phyloP scores from a whole-genome alignment of 1,140 invertebrate species.

The Drosophila persimilis region DNA sequence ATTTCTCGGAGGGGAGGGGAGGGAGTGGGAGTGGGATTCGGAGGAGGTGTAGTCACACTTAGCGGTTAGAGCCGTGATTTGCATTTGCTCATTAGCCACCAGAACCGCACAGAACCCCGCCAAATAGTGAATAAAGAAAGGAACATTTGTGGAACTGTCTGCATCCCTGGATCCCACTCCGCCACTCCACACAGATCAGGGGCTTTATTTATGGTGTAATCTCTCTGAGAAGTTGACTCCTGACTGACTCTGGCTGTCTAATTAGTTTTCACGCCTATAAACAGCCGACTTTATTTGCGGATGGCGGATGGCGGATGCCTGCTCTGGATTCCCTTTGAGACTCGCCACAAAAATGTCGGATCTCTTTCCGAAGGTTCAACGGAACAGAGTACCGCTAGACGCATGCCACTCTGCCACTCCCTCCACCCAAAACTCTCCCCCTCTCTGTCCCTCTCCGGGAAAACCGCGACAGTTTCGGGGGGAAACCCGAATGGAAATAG shows the following conservation, averaged over 20 bases:
- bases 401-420: no score
- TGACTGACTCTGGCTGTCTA: slow-evolving; percentile 59
- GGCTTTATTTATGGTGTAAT: slow-evolving; percentile 68
- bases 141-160: background rate
- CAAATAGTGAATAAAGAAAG: background rate
- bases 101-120: slow-evolving; percentile 7
- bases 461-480: slow-evolving; percentile 49
- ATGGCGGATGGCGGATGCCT: slow-evolving; percentile 41
- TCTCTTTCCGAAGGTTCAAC: slow-evolving; percentile 53
- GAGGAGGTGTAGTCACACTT: slow-evolving; percentile 25
- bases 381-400: slow-evolving; percentile 60
- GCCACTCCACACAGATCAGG: background rate
- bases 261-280: slow-evolving; percentile 76
- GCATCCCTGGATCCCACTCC: background rate
- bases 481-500: background rate
- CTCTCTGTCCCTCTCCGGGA: background rate
- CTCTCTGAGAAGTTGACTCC: slow-evolving; percentile 26
- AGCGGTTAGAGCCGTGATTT: slow-evolving; percentile 39
- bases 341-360: slow-evolving; percentile 52
- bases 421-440: background rate
- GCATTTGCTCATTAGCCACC: slow-evolving; percentile 57
- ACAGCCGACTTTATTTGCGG: slow-evolving; percentile 65
- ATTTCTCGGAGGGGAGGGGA: background rate
- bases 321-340: slow-evolving; percentile 33
- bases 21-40: background rate